A percentile compares a stretch with the other conserved stretches of the same genome.
These are phyloP conservation scores for Pampusana beccarii DNA, from an alignment of 2,113 vertebrate species.

Conservation along the genomic window DNA sequence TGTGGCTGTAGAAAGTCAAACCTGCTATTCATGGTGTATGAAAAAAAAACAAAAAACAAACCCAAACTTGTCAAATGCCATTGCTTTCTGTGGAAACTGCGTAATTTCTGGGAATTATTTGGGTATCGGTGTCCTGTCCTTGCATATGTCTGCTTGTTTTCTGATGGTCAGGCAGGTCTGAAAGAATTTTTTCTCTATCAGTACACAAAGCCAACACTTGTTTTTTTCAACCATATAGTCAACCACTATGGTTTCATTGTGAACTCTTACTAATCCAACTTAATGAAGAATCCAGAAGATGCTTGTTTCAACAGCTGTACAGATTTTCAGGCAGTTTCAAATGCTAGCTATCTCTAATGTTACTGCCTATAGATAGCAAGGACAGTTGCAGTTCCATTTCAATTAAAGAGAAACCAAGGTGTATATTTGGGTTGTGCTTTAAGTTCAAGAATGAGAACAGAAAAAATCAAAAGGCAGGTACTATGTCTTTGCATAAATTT, in stretches of 20 bases:
- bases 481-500: background rate
- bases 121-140: background rate
- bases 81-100: background rate
- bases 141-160: fast-evolving
- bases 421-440: background rate
- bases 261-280: background rate
- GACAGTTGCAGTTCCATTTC: background rate
- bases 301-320: background rate
- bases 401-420: background rate
- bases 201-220: background rate
- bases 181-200: background rate
- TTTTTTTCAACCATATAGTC: background rate
- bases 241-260: background rate
- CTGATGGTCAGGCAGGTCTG: background rate
- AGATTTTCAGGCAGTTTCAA: background rate
- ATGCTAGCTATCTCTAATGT: background rate
- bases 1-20: background rate
- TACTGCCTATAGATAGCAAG: background rate
- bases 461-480: background rate
- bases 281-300: background rate
- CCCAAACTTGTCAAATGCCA: background rate
- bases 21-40: background rate
- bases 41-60: background rate
- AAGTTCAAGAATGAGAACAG: background rate
- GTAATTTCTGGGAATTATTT: background rate